A percentile compares a stretch with the other conserved stretches of the same genome.
Conservation (phyloP, 2,797 vertebrate species). For the Platyrinchus mystaceus region DNA sequence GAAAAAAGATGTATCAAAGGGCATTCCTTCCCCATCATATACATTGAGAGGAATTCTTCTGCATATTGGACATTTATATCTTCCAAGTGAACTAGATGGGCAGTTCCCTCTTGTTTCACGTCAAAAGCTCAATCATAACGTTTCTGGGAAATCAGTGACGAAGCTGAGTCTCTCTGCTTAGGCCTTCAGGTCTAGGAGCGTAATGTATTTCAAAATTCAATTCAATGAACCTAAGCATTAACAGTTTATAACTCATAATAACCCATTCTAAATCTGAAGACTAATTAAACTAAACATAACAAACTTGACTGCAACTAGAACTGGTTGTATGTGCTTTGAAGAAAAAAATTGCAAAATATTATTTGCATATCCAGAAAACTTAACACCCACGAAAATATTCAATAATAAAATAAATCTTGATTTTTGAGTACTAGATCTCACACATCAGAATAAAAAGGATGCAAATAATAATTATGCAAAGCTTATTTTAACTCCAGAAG, state of each 20-base stretch:
- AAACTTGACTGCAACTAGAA: not conserved
- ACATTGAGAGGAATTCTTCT: not conserved
- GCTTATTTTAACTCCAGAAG: not conserved
- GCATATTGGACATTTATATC: not conserved
- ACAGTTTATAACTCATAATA: not conserved
- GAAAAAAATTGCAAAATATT: not conserved
- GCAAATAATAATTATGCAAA: not conserved
- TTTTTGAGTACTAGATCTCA: not conserved
- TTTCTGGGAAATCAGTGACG: not conserved
- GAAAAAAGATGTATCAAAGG: not conserved
- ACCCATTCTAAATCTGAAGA: not conserved
- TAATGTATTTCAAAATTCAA: slow-evolving; percentile 9
- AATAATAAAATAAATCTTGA: not conserved
- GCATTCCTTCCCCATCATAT: not conserved
- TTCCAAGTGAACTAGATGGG: not conserved
- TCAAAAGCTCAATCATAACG: not conserved
- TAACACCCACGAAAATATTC: not conserved
- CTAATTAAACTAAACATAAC: slow-evolving; percentile 23
- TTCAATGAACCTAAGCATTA: slow-evolving; percentile 9
- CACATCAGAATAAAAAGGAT: not conserved
- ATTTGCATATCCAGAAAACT: slow-evolving; percentile 10
- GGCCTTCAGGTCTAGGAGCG: not conserved
- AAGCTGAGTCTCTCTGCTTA: not conserved
- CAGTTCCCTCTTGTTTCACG: not conserved
- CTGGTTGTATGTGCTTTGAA: not conserved